phyloP scores from a whole-genome alignment of 2,113 vertebrate genomes.

The Globicephala melas region DNA sequence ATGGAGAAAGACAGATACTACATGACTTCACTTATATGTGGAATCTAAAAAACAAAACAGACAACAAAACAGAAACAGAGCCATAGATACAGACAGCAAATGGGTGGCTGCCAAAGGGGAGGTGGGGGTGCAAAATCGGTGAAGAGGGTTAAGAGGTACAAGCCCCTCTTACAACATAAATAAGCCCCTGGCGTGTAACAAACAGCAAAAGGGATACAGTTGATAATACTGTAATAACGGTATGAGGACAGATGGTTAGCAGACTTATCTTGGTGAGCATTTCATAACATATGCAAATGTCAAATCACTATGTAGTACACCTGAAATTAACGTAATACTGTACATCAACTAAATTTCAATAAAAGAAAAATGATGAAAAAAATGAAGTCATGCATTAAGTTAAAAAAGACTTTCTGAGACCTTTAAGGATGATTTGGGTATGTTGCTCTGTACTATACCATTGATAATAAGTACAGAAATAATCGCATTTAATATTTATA shows the following conservation, averaged over 20 bases:
- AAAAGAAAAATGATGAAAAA: background rate
- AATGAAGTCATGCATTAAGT: slow-evolving; percentile 6
- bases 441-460: background rate
- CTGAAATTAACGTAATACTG: background rate
- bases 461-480: background rate
- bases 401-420: slow-evolving; percentile 12
- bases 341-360: background rate
- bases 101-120: background rate
- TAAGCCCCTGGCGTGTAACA: background rate
- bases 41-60: background rate
- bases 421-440: background rate
- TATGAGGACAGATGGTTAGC: background rate
- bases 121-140: background rate
- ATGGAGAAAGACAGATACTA: background rate
- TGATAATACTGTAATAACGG: accelerated
- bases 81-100: background rate
- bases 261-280: background rate
- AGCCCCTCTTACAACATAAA: background rate
- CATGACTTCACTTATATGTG: background rate
- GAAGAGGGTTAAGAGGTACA: background rate
- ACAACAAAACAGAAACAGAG: background rate
- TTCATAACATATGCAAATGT: background rate
- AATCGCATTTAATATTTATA: background rate
- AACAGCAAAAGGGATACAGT: background rate
- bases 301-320: background rate